These are phyloP conservation scores for Leptinotarsa defecta DNA, from an alignment of 1,140 invertebrate genomes.

Conservation along the genomic window DNA sequence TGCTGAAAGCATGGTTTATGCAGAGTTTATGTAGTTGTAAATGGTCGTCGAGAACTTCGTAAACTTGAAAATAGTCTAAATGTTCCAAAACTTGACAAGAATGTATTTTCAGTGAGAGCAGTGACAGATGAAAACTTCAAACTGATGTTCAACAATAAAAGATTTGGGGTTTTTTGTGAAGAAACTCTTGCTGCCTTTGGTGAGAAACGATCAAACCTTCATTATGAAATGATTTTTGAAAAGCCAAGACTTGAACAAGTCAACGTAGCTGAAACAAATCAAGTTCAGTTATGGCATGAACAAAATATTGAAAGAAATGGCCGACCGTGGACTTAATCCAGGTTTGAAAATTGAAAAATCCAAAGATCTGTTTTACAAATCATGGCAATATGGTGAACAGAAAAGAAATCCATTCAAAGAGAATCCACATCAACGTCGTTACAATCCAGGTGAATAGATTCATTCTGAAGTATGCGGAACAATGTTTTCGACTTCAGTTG, in stretches of 20 bases:
- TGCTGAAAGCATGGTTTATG: too few species aligned
- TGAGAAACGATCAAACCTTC: neutral
- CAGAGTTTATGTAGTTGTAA: too few species aligned
- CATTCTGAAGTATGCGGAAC: neutral
- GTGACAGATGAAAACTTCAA: neutral
- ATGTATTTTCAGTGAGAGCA: too few species aligned
- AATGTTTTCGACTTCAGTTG: neutral
- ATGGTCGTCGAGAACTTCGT: neutral
- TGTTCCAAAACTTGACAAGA: neutral
- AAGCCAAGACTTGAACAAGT: neutral
- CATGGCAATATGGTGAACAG: neutral
- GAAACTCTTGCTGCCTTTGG: neutral
- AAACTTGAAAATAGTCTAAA: neutral
- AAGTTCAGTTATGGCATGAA: neutral
- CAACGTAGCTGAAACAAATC: neutral
- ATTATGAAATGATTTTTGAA: neutral
- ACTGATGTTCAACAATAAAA: neutral
- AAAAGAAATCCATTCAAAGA: neutral
- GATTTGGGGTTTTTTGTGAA: neutral
- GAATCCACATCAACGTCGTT: neutral
- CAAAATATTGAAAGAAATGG: neutral
- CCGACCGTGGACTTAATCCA: neutral
- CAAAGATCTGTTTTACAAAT: neutral
- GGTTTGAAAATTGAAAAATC: neutral
- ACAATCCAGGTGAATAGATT: neutral